phyloP scores from a whole-genome alignment of 35 echinoderm and acorn worm genomes.

The Apostichopus californicus region DNA sequence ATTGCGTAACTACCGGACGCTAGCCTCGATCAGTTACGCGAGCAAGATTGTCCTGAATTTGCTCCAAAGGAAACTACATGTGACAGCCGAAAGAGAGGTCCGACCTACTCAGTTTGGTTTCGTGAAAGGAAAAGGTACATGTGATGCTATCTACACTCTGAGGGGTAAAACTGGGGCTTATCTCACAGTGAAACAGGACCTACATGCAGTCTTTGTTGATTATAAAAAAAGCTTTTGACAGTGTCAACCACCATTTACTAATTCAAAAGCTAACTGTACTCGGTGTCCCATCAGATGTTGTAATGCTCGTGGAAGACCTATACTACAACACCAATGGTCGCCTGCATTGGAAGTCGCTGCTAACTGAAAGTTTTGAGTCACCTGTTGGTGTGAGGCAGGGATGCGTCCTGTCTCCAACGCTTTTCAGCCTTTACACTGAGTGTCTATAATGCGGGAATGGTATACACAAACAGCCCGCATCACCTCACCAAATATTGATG shows the following conservation, averaged over 20 bases:
- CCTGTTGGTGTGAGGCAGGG: neutral
- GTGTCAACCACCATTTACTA: neutral
- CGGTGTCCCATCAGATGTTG: neutral
- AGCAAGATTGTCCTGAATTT: conserved; percentile 53
- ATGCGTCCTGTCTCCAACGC: neutral
- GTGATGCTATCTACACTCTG: too few species aligned
- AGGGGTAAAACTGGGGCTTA: too few species aligned
- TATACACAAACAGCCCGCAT: neutral
- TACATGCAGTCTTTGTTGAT: neutral
- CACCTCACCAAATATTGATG: conserved; percentile 18
- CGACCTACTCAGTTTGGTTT: too few species aligned
- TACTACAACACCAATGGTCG: neutral
- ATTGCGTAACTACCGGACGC: conserved; percentile 42
- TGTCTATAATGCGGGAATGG: conserved; percentile 11
- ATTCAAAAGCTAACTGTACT: neutral
- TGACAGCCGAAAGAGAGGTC: neutral
- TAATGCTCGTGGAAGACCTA: neutral
- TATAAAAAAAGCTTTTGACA: conserved; percentile 22
- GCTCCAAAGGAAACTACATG: neutral
- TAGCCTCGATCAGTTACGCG: conserved; percentile 50
- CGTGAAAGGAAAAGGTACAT: too few species aligned
- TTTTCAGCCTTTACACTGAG: neutral
- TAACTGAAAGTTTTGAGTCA: neutral
- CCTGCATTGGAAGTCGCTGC: neutral
- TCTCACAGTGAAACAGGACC: too few species aligned